Conservation (phyloP, 1,140 invertebrate species). For the Brachionus rubens region DNA sequence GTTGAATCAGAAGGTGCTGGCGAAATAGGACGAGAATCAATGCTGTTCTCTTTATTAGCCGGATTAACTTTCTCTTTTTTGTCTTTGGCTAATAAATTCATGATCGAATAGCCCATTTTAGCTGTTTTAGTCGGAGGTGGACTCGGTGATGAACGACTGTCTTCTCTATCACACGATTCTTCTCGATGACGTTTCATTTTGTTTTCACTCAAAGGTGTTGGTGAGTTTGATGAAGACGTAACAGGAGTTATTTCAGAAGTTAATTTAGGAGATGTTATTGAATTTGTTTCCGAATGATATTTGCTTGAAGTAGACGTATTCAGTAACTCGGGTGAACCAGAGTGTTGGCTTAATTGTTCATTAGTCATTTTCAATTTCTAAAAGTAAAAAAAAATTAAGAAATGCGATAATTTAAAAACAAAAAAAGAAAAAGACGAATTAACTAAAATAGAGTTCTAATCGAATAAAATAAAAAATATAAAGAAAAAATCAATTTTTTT, state of each 20-base stretch:
- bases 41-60: not conserved
- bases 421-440: too few species aligned
- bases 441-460: not conserved
- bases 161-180: not conserved
- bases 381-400: not conserved
- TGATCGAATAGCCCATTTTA: slow-evolving; percentile 16
- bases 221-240: not conserved
- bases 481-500: not conserved
- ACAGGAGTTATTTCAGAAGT: too few species aligned
- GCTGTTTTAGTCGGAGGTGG: not conserved
- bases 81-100: slow-evolving; percentile 3
- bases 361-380: not conserved
- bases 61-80: not conserved
- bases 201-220: not conserved
- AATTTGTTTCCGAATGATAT: too few species aligned
- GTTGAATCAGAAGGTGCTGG: not conserved
- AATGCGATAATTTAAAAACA: not conserved
- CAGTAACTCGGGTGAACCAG: not conserved
- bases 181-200: not conserved
- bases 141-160: not conserved
- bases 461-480: not conserved
- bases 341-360: not conserved
- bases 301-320: not conserved
- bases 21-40: not conserved
- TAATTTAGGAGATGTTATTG: too few species aligned